These are phyloP conservation scores for Sialis lutaria DNA, from an alignment of 2,888 invertebrate genomes.

Conservation along the genomic window DNA sequence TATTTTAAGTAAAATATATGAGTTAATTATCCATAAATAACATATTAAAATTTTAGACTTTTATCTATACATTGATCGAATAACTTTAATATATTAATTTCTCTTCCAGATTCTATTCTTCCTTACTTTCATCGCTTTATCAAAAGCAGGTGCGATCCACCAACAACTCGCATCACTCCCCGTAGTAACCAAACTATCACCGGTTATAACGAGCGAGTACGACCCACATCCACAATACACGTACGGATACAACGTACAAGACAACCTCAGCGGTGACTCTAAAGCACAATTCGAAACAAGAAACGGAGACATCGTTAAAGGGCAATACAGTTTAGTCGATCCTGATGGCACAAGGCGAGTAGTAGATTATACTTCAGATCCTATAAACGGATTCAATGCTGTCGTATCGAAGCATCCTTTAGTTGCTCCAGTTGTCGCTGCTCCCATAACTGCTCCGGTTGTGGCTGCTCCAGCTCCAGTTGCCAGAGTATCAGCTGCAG, in stretches of 20 bases:
- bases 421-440: slow-evolving; percentile 15
- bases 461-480: slow-evolving; percentile 14
- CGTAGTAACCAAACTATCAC: too few species aligned
- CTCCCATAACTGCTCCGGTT: slow-evolving; percentile 16
- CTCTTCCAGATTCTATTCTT: too few species aligned
- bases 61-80: too few species aligned
- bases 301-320: slow-evolving; percentile 36
- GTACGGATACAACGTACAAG: slow-evolving; percentile 32
- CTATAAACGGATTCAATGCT: slow-evolving; percentile 43
- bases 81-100: too few species aligned
- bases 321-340: slow-evolving; percentile 37
- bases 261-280: slow-evolving; percentile 28
- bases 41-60: too few species aligned
- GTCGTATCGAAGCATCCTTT: slow-evolving; percentile 41
- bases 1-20: too few species aligned
- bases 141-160: too few species aligned
- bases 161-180: too few species aligned
- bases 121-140: too few species aligned
- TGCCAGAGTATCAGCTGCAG: slow-evolving; percentile 6
- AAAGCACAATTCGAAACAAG: slow-evolving; percentile 33
- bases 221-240: slow-evolving; percentile 24
- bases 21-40: too few species aligned
- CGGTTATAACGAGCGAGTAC: not conserved
- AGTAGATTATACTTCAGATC: slow-evolving; percentile 41
- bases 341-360: slow-evolving; percentile 35